phyloP scores from a whole-genome alignment of 1,140 invertebrate species.

The Arctopsyche grandis region DNA sequence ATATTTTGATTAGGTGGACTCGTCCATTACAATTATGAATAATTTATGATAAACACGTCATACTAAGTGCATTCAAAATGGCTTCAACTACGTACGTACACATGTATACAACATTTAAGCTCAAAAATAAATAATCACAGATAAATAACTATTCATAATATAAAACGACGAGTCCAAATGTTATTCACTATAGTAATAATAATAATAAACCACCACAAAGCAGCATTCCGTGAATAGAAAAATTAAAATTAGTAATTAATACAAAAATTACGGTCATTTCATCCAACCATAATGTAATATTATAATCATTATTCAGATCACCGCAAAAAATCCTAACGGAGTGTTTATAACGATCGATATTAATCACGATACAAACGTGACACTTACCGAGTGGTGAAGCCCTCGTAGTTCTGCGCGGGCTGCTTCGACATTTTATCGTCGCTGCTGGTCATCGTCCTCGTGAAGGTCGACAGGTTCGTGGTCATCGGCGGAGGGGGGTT shows the following conservation, averaged over 20 bases:
- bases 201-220: background rate
- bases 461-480: constrained; percentile 61
- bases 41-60: too few species aligned
- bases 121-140: too few species aligned
- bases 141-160: background rate
- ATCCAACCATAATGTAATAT: background rate
- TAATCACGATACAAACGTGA: background rate
- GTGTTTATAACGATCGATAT: background rate
- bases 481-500: constrained; percentile 56
- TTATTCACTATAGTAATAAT: constrained; percentile 13
- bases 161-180: background rate
- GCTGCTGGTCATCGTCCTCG: constrained; percentile 52
- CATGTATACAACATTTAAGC: too few species aligned
- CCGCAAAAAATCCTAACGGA: background rate
- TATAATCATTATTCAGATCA: background rate
- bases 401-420: constrained; percentile 68
- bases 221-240: constrained; percentile 30
- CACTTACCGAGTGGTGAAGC: constrained; percentile 70
- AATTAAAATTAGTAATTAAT: background rate
- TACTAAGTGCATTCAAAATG: too few species aligned
- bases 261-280: background rate
- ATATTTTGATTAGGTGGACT: background rate
- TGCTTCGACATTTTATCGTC: constrained; percentile 56
- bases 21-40: background rate
- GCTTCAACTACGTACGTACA: too few species aligned